These are phyloP conservation scores for Nomada fabriciana DNA, from an alignment of 2,888 invertebrate species.

Conservation along the genomic window DNA sequence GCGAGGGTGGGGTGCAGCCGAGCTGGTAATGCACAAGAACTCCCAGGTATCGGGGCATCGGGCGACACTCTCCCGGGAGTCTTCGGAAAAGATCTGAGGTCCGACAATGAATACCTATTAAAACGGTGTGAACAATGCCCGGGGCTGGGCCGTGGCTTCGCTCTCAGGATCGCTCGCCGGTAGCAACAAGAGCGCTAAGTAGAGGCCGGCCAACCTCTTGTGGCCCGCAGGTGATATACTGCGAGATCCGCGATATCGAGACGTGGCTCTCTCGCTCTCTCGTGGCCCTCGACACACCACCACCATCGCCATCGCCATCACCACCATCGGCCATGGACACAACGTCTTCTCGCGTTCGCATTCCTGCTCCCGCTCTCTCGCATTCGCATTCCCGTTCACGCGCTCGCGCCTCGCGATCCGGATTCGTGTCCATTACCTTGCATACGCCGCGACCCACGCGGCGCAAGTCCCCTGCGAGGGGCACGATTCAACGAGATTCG, in stretches of 20 bases:
- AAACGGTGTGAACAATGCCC: constrained; percentile 82
- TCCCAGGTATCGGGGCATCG: constrained; percentile 73
- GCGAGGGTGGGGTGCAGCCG: background rate
- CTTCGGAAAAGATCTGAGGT: constrained; percentile 73
- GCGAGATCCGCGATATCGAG: constrained; percentile 82
- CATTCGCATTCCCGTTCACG: constrained; percentile 40
- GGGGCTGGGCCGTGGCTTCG: constrained; percentile 60
- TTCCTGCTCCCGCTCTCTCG: constrained; percentile 8
- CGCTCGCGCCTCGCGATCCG: constrained; percentile 67
- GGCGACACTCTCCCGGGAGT: constrained; percentile 70
- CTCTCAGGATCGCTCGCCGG: constrained; percentile 63
- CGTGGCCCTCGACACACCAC: constrained; percentile 8
- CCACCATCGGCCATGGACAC: background rate
- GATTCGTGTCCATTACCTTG: constrained; percentile 74
- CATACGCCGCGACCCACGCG: constrained; percentile 64
- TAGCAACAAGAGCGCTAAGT: constrained; percentile 69
- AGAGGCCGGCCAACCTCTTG: constrained; percentile 68
- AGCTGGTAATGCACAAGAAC: constrained; percentile 59
- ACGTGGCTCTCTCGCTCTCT: constrained; percentile 45
- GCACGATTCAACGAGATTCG: background rate
- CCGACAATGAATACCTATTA: constrained; percentile 82
- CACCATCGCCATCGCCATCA: background rate
- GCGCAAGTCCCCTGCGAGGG: background rate
- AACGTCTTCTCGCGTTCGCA: constrained; percentile 36
- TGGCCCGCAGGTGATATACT: constrained; percentile 81